These are phyloP conservation scores for Perdita meconis DNA, from an alignment of 2,888 invertebrate genomes.

Conservation along the genomic window DNA sequence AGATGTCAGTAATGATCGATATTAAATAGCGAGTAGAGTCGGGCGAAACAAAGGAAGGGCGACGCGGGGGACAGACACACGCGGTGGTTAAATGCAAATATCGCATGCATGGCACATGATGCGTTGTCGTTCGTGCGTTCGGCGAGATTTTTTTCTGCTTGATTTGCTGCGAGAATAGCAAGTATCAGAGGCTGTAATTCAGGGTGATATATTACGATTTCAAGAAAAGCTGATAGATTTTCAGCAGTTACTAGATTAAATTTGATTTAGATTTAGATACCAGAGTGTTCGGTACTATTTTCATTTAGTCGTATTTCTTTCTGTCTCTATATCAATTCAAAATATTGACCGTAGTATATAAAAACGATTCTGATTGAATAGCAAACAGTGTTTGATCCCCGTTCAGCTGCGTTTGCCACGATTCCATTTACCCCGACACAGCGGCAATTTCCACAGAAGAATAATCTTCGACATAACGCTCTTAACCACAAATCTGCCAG, in stretches of 20 bases:
- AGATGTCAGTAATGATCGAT: conserved; percentile 59
- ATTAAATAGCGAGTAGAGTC: conserved; percentile 52
- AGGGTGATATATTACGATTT: too few relatives aligned
- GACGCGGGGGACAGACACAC: conserved; percentile 16
- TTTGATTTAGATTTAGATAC: too few relatives aligned
- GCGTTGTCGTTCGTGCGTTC: conserved; percentile 48
- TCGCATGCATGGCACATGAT: conserved; percentile 26
- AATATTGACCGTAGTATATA: neutral
- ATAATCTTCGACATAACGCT: conserved; percentile 44
- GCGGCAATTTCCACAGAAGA: conserved; percentile 18
- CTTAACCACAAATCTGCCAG: conserved; percentile 44
- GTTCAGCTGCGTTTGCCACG: conserved; percentile 4
- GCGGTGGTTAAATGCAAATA: conserved; percentile 65
- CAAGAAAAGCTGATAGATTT: too few relatives aligned
- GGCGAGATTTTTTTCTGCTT: conserved; percentile 67
- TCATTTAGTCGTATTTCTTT: neutral
- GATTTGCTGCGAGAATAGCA: conserved; percentile 56
- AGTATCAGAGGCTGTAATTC: too few relatives aligned
- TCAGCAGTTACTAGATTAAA: too few relatives aligned
- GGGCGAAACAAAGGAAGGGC: conserved; percentile 38
- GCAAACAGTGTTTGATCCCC: conserved; percentile 22
- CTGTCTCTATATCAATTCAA: neutral
- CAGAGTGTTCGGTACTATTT: too few relatives aligned
- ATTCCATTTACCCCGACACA: neutral
- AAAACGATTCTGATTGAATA: conserved; percentile 13